Base-by-base conservation (phyloP, 2,113 vertebrate species). In the Platycercus adscitus region DNA sequence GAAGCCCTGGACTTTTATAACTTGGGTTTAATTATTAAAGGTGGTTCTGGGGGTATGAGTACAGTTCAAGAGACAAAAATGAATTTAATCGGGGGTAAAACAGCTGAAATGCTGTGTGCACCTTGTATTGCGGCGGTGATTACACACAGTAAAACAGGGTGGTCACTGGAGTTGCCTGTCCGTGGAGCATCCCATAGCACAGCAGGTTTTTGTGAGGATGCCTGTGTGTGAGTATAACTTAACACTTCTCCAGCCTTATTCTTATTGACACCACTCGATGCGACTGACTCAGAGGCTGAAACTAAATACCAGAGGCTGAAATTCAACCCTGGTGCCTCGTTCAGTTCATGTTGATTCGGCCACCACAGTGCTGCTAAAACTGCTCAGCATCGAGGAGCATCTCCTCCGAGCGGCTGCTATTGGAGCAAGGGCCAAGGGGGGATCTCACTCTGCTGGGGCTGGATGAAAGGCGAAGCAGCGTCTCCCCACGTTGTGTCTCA, bases 271-370 rank as follows among this genome's bases (percentile, higher is more conserved):
- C 90, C 44, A 24, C 56, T 79, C 60, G 86, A 71, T 68, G 64
- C 21, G 2, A 3, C 44, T 49, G 49, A 73, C 72, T 95, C 8
- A 1, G 64, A 85, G 80, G 43, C 64, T 92, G 96, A 96, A 97
- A 97, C 77, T 60, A 17, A 83, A 97, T 65, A 93, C 93, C 47
- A 44, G 68, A 79, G 90, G 92, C 91, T 96, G 95, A 96, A 96
- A 97, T 96, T 86, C 81, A 94, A 95, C 47, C 47, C 92, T 47
- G 29, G 24, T 68, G 90, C 77, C 37, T 53, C 3, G 26, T 44
- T 60, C 49, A 52, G 83, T 49, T 78, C 89, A 88, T 84, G 82
- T 39, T 73, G 88, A 86, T 91, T 73, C 82, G 76, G 69, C 37
- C 20, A 21, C 73, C 52, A 21, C 43, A 20, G 64, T 60, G 70